Conservation (phyloP, 2,888 invertebrate species). For the Aspidiotus destructor region DNA sequence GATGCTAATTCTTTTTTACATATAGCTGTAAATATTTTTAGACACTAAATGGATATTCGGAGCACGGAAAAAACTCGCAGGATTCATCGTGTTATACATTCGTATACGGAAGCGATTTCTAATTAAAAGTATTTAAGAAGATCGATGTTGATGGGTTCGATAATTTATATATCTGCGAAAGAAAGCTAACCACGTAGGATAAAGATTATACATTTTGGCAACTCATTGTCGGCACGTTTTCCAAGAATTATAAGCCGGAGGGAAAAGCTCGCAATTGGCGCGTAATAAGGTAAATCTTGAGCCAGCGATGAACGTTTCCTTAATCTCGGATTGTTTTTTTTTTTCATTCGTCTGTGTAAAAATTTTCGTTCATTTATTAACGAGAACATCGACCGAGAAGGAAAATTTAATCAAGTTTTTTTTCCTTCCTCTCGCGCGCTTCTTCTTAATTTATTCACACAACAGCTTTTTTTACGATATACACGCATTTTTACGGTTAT, state of each 20-base stretch:
- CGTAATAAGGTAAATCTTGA: neutral
- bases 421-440: neutral
- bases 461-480: too few relatives aligned
- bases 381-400: neutral
- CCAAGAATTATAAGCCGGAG: neutral
- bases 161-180: too few relatives aligned
- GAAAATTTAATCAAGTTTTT: constrained; percentile 2
- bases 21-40: too few relatives aligned
- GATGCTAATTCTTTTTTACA: too few relatives aligned
- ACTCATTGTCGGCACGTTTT: neutral
- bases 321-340: neutral
- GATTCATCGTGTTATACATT: too few relatives aligned
- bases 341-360: neutral
- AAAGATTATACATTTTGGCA: neutral
- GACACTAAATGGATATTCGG: too few relatives aligned
- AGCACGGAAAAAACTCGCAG: too few relatives aligned
- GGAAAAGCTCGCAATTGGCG: neutral
- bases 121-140: too few relatives aligned
- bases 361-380: constrained; percentile 2
- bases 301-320: neutral
- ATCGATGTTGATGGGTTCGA: too few relatives aligned
- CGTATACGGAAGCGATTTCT: too few relatives aligned
- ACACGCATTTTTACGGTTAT: too few relatives aligned
- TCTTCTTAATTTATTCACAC: too few relatives aligned
- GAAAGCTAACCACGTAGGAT: neutral